Base-by-base conservation (phyloP, 2,113 vertebrate genomes). In the Rhabdomys dilectus region DNA sequence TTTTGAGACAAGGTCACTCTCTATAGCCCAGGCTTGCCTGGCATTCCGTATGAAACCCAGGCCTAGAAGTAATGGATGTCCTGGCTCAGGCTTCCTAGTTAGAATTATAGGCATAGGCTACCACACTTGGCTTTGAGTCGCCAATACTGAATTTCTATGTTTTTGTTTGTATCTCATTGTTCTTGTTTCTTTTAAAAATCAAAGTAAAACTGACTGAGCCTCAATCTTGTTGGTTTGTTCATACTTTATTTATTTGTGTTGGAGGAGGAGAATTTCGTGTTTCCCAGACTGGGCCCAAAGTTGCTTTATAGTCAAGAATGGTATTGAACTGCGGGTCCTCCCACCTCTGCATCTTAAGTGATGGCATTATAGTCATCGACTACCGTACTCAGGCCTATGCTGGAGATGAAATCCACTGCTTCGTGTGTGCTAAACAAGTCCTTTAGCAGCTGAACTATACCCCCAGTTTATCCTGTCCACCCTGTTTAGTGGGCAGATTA, bases 151-250 rank as follows among this genome's bases (percentile, higher is more conserved):
- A 87, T 89, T 92, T 88, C 51, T 93, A 7, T 60, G 6, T 42
- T 76, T 82, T 89, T 90, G 24, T 77, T 89, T 64, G 66, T 45
- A 76, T 53, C 48, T 81, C 34, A 56, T 81, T 91, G 22, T n/a
- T 92, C 39, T 70, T 1, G 80, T 93, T 84, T 84, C 45, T 70
- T 70, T 36, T 19, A 34, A 70, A 89, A 66, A 62, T 85, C 7
- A 95, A 87, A 95, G 3, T 72, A n/a, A 93, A 89, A 53, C 26
- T 93, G 84, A 92, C 34, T 93, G 64, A 95, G 34, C 17, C 19
- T 15, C 12, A 68, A 0, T 73, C 45, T 72, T 36, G 64, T n/a
- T 68, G 42, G 45, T n/a, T n/a, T 70, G 45, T n/a, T 70, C 53
- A 68, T 24, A 66, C 31, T 36, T 84, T 64, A 62, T 82, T 82